Evolutionary conservation across 2,113 vertebrate genomes (phyloP), one percentile per base, ranked within the genome.

Genomic region (Myrmophylax atrothorax): DNA sequence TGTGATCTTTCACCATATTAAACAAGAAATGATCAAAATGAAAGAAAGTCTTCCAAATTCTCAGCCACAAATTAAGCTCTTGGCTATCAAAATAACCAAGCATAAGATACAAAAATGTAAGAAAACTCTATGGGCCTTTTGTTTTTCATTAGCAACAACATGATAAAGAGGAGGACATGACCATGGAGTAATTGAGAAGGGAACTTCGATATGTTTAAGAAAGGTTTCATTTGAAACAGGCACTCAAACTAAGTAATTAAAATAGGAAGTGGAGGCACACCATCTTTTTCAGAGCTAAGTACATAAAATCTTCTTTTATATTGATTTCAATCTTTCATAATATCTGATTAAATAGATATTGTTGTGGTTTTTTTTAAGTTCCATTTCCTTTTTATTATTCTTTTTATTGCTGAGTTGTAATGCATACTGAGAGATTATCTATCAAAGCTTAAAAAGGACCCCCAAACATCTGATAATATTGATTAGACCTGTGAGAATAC

Each of bases 21-120:
- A 25, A 50, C 20, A 50, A 12, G 5, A 73, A 92, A 68, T 0
- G 0, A n/a, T 53, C 31, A 12, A 69, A 58, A 42, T 18, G 14
- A 14, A 78, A 83, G 31, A 78, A 94, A 74, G 59, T 78, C 29
- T 63, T 82, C 28, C 42, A 53, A 42, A 56, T 29, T 40, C 12
- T 76, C 14, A 68, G n/a, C 23, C 19, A 37, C 18, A 89, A 49
- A 5, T 73, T 35, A 89, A 62, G 25, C 52, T 77, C 47, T 76
- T 72, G 37, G 11, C 25, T 56, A 56, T 26, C 23, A 84, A 75
- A 40, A 85, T 66, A 82, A 63, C 42, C 47, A 89, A 40, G 12
- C 3, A 28, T 40, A 18, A 42, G 29, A 28, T 35, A 74, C 5
- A 74, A 68, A 86, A 70, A 56, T 60, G 13, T 37, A 35, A 14